Base-by-base conservation (phyloP, 2,888 invertebrate species). In the Heliconius ismenius region DNA sequence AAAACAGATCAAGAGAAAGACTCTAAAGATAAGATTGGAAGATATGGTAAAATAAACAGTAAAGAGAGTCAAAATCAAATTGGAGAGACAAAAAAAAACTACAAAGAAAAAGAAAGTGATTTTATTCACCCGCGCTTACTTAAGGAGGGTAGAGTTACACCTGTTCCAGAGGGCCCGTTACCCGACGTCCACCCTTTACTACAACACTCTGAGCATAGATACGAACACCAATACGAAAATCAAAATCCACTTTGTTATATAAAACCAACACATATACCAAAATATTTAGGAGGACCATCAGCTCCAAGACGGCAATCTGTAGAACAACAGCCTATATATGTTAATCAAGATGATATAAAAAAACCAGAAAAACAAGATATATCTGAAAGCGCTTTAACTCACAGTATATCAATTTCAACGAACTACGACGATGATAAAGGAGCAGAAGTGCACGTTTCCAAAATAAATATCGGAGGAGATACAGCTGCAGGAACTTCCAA, bases 191-290 rank as follows among this genome's bases (percentile, higher is more conserved):
- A 97, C 90, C 97, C 97, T 4, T 90, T 97, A 74, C 90, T 97
- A 28, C 97, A 97, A 84, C 97, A 97, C 89, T 97, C 97, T 0
- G 96, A 97, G 85, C 96, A 97, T 86, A 95, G 97, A 78, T 97
- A 96, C 85, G 97, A 97, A 86, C 95, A 95, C 76, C 93, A 95
- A 77, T 95, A 95, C 81, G 95, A 95, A 84, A 92, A 94, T 81
- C 91, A 94, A 86, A 94, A 94, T 81, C 94, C 94, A 54, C 86
- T 94, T 36, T 93, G 94, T 81, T 91, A 94, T 76, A 92, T 95
- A 58, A 95, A 95, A 83, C 95, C 95, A 13, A 95, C 95, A 21
- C 95, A 95, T 84, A 94, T 96, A 82, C 95, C 95, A 63, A 95
- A 95, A 87, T 95, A 95, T 83, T 90, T 96, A 86, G 95, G 95